These are phyloP conservation scores for Simalia tracyae DNA, from an alignment of 2,797 vertebrate genomes.

Conservation along the genomic window DNA sequence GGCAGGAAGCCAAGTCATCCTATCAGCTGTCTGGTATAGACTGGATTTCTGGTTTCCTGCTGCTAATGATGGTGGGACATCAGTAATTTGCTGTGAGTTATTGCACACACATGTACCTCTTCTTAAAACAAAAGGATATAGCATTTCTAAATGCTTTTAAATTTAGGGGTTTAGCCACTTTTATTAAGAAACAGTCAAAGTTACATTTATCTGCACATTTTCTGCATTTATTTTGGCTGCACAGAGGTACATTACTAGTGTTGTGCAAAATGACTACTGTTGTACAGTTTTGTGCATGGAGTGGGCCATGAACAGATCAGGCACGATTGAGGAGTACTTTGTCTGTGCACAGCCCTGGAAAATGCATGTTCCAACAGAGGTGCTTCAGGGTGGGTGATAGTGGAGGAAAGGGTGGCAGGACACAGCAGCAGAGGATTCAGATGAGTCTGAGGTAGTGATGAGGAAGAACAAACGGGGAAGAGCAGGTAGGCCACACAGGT, in stretches of 20 bases:
- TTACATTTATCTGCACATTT: background rate
- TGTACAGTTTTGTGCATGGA: background rate
- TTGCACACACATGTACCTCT: background rate
- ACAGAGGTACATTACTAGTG: background rate
- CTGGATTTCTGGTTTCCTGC: background rate
- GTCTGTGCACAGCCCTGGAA: background rate
- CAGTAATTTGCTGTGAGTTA: background rate
- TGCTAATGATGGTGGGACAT: background rate
- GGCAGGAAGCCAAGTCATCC: background rate
- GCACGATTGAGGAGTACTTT: background rate
- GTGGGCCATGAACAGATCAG: background rate
- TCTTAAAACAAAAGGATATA: background rate
- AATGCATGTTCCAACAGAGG: background rate
- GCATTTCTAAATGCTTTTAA: background rate
- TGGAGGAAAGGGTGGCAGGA: background rate
- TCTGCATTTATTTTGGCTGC: background rate
- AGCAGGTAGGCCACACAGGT: background rate
- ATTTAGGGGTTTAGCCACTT: background rate
- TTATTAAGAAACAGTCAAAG: background rate
- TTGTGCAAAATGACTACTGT: background rate
- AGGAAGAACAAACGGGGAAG: background rate
- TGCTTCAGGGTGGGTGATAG: background rate
- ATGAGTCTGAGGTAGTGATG: background rate
- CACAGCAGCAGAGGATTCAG: background rate
- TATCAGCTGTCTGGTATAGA: background rate